Percentiles rank a stretch among this genome's conserved stretches.
Conservation (phyloP, 37 sponge, comb jelly and placozoan genomes). For the Lycopodina hypogea region DNA sequence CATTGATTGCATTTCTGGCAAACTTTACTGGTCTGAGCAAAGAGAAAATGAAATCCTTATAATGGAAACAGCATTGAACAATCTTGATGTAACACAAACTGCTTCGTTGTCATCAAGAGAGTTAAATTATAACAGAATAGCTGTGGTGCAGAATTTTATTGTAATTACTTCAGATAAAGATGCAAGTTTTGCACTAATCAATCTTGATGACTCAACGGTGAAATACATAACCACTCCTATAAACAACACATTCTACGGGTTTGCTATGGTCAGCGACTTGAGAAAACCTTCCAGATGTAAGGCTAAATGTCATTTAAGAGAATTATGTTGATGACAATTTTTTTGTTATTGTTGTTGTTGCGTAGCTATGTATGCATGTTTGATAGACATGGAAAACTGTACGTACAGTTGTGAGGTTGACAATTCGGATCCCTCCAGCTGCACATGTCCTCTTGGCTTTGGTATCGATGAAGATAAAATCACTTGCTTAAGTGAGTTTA, state of each 20-base stretch:
- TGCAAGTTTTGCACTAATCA: neutral
- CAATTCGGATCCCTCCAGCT: neutral
- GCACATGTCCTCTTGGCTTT: neutral
- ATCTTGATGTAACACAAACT: neutral
- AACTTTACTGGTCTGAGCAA: constrained; percentile 45
- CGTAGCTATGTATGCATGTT: neutral
- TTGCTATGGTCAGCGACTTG: neutral
- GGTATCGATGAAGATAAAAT: neutral
- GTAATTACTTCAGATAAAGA: neutral
- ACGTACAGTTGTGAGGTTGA: neutral
- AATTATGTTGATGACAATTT: neutral
- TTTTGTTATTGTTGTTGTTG: neutral
- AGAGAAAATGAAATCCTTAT: no score
- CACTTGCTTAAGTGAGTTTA: neutral
- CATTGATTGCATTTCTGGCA: constrained; percentile 29
- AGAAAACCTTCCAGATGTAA: neutral
- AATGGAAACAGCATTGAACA: neutral
- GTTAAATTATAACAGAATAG: neutral
- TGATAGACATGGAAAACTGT: neutral
- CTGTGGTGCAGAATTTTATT: neutral
- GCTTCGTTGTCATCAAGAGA: neutral
- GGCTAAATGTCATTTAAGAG: neutral
- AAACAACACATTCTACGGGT: neutral
- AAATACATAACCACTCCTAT: neutral
- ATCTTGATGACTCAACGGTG: neutral